A percentile compares a stretch with the other conserved stretches of the same genome.
phyloP scores from a whole-genome alignment of 2,888 invertebrate genomes.

The Cabera pusaria region DNA sequence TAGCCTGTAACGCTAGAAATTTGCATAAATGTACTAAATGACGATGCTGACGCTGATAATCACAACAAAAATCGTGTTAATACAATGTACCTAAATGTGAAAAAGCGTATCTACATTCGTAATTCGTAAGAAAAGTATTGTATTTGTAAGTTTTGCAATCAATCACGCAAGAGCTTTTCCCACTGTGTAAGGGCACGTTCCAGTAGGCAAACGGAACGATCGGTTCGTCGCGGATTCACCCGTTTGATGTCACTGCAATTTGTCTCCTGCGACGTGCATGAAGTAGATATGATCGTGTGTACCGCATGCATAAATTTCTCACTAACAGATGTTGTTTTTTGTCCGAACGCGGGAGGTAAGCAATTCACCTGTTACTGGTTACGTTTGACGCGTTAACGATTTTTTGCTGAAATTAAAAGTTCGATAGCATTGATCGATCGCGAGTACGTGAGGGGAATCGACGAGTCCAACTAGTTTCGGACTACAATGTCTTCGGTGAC shows the following conservation, averaged over 20 bases:
- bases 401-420: slow-evolving; percentile 76
- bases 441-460: slow-evolving; percentile 57
- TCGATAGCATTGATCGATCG: slow-evolving; percentile 52
- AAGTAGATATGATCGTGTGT: slow-evolving; percentile 78
- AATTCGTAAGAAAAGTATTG: too few species aligned
- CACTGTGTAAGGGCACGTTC: slow-evolving; percentile 43
- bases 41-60: too few species aligned
- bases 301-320: slow-evolving; percentile 68
- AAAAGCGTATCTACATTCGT: too few species aligned
- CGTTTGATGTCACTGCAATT: slow-evolving; percentile 73
- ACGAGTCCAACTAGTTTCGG: slow-evolving; percentile 13
- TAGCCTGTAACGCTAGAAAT: too few species aligned
- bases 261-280: slow-evolving; percentile 73
- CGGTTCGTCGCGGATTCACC: slow-evolving; percentile 56
- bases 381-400: slow-evolving; percentile 59
- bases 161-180: too few species aligned
- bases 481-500: slow-evolving; percentile 3
- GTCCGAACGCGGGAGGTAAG: slow-evolving; percentile 62
- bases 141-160: too few species aligned
- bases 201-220: slow-evolving; percentile 54
- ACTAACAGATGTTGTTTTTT: slow-evolving; percentile 73
- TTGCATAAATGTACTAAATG: too few species aligned
- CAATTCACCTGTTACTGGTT: slow-evolving; percentile 69
- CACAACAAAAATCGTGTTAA: too few species aligned
- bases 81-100: too few species aligned